These are phyloP conservation scores for Gobionotothen gibberifrons DNA, from an alignment of 2,797 vertebrate species.

Conservation along the genomic window DNA sequence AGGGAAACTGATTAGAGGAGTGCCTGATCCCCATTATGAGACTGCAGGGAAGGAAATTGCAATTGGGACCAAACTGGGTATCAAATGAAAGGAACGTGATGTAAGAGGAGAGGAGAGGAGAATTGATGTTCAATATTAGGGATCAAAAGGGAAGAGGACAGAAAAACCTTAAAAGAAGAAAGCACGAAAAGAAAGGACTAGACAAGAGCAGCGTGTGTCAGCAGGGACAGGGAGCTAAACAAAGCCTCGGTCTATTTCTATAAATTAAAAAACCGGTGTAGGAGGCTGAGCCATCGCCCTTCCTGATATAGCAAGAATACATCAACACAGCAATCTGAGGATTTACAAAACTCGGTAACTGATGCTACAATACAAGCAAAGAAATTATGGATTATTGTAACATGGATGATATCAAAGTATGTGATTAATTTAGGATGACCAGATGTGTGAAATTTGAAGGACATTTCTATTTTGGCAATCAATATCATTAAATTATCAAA, in stretches of 20 bases:
- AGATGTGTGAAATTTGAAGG: too few relatives aligned
- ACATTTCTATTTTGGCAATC: too few relatives aligned
- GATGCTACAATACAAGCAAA: neutral
- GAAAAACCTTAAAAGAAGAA: neutral
- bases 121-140: neutral
- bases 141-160: neutral
- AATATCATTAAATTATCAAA: too few relatives aligned
- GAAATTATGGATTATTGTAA: neutral
- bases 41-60: conserved; percentile 28
- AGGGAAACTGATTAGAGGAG: conserved; percentile 55
- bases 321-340: conserved; percentile 51
- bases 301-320: conserved; percentile 55
- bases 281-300: conserved; percentile 70
- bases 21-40: conserved; percentile 34
- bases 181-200: conserved; percentile 28
- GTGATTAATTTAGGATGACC: neutral
- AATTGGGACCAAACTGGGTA: conserved; percentile 14
- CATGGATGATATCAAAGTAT: conserved; percentile 10
- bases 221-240: conserved; percentile 58
- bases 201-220: conserved; percentile 58
- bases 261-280: conserved; percentile 78
- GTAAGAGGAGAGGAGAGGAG: neutral
- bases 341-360: conserved; percentile 40
- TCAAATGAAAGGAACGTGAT: conserved; percentile 16
- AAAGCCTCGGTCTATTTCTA: conserved; percentile 75